Base-by-base conservation (phyloP, 2,888 invertebrate genomes). In the Apamea epomidion region DNA sequence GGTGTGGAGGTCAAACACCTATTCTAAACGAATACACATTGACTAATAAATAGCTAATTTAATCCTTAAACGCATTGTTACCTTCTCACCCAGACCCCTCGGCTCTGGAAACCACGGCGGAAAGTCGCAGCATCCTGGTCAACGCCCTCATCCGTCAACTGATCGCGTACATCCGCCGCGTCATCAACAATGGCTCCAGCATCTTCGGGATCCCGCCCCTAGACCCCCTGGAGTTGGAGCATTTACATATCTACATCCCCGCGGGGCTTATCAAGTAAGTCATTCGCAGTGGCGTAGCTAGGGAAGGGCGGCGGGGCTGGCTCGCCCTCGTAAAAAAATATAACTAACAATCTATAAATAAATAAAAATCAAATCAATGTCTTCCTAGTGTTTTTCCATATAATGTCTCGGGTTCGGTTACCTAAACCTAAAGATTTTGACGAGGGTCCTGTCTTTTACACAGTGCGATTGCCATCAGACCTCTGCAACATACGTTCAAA, bases 211-310 rank as follows among this genome's bases (percentile, higher is more conserved):
- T 94, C 12, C 96, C 96, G 0, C 93, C 93, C 0, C 89, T 97
- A 29, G 96, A 97, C 85, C 96, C 96, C 16, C 90, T 96, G 0
- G 80, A 89, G 1, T 16, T 96, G 37, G 93, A 94, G 0, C 69
- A 92, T 8, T 91, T 84, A 82, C 92, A 92, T 65, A 62, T 97
- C 0, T 74, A 86, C 4, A 6, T 96, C 2, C 96, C 96, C 2
- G 92, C 94, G 83, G 95, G 93, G 72, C 89, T 96, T 58, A 88
- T 96, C 80, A 96, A 96, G 96, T 96, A 89, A 94, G 89, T 76
- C 2, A 42, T 71, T 54, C 1, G 6, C 48, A 48, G 16, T 48
- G 48, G 16, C 16, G 14, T 3, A 48, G 48, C 14, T 45, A 45
- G 48, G 48, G 48, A 48, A 16, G 14, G 14, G 48, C 14, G 48